These are phyloP conservation scores for Kradibia gibbosae DNA, from an alignment of 1,140 invertebrate species.

Conservation along the genomic window DNA sequence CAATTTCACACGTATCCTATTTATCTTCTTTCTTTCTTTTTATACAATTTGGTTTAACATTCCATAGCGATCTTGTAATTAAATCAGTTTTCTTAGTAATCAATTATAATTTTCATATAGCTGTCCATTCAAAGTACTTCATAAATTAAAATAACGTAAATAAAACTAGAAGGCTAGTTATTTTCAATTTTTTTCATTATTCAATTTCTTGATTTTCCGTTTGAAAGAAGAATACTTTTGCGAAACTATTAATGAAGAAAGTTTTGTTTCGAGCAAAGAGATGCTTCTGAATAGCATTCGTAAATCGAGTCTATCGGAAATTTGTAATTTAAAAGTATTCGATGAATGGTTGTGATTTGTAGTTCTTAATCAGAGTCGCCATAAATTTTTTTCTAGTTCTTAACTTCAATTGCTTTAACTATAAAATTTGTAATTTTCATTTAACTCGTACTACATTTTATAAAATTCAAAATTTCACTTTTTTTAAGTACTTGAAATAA, in stretches of 20 bases:
- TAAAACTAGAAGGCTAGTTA: neutral
- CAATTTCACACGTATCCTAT: too few species aligned
- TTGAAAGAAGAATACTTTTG: constrained; percentile 6
- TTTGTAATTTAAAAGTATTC: constrained; percentile 21
- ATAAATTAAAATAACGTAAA: too few species aligned
- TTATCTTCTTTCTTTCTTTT: too few species aligned
- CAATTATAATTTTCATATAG: constrained; percentile 6
- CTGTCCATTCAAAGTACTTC: too few species aligned
- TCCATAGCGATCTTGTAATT: too few species aligned
- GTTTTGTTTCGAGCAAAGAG: constrained; percentile 14
- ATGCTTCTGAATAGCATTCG: constrained; percentile 3
- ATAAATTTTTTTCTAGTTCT: neutral
- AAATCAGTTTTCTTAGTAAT: too few species aligned
- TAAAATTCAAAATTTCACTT: too few species aligned
- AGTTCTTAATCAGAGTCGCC: constrained; percentile 8
- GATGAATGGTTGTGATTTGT: constrained; percentile 2
- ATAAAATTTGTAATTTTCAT: neutral
- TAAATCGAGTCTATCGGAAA: constrained; percentile 20
- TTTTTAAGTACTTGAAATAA: too few species aligned
- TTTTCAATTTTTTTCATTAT: constrained; percentile 36
- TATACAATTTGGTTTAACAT: too few species aligned
- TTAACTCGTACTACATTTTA: neutral
- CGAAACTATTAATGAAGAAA: constrained; percentile 24
- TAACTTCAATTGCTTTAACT: neutral
- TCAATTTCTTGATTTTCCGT: constrained; percentile 5